phyloP scores from a whole-genome alignment of 1,140 invertebrate genomes.

The Calephelis virginiensis region DNA sequence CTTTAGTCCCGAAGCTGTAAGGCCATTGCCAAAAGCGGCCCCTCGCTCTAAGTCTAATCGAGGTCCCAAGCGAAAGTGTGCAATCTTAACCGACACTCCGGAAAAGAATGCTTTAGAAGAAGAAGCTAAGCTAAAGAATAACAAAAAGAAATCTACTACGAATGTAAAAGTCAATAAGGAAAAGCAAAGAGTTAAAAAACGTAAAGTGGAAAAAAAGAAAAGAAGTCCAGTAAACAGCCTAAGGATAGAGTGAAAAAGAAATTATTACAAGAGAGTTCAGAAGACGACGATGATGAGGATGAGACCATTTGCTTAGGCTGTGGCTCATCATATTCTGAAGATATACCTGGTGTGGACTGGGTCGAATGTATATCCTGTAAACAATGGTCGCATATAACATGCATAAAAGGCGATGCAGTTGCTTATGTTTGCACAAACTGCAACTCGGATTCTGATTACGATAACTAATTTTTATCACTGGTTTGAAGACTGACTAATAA shows the following conservation, averaged over 20 bases:
- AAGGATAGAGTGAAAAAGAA: no score
- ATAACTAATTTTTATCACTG: no score
- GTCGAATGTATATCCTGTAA: slow-evolving; percentile 3
- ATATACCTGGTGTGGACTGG: slow-evolving; percentile 3
- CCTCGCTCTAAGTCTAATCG: slow-evolving; percentile 14
- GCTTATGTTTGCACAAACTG: no score
- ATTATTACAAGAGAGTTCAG: no score
- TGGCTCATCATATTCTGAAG: neutral
- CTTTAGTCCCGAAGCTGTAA: slow-evolving; percentile 16
- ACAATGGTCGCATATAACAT: no score
- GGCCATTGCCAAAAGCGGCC: slow-evolving; percentile 21
- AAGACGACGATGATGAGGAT: neutral
- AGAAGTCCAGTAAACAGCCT: neutral
- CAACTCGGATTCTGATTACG: no score
- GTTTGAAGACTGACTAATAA: no score
- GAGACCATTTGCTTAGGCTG: neutral
- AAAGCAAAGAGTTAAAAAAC: slow-evolving; percentile 8
- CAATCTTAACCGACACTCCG: slow-evolving; percentile 16
- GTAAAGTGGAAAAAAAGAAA: slow-evolving; percentile 11
- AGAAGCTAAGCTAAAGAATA: slow-evolving; percentile 4
- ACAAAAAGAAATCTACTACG: neutral
- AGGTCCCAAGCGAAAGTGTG: neutral
- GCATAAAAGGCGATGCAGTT: no score
- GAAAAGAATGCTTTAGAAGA: slow-evolving; percentile 15
- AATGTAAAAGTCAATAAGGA: neutral